A percentile compares a stretch with the other conserved stretches of the same genome.
Conservation (phyloP, 2,113 vertebrate genomes). For the Hyla sarda region DNA sequence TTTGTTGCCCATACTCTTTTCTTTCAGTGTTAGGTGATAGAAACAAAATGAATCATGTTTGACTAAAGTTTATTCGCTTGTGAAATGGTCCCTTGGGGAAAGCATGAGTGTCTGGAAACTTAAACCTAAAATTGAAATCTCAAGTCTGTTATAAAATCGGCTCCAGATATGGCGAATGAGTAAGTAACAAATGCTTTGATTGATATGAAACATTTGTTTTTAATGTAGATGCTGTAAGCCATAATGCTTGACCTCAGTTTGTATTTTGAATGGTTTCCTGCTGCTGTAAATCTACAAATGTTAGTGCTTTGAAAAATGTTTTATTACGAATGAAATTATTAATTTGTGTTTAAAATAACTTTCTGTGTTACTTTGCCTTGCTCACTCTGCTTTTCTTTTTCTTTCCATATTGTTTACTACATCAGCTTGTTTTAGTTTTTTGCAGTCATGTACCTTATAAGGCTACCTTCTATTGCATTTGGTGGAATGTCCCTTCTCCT, state of each 20-base stretch:
- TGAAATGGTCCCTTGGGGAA: slow-evolving; percentile 67
- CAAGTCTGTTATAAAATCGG: slow-evolving; percentile 76
- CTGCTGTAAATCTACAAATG: not conserved
- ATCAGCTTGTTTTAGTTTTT: too few relatives aligned
- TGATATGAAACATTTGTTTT: slow-evolving; percentile 74
- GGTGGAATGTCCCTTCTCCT: too few relatives aligned
- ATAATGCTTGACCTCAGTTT: slow-evolving; percentile 66
- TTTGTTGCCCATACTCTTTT: slow-evolving; percentile 66
- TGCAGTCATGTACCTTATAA: too few relatives aligned
- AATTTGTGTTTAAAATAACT: not conserved
- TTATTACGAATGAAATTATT: not conserved
- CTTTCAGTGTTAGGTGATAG: slow-evolving; percentile 64
- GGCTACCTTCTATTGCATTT: too few relatives aligned
- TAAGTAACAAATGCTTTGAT: slow-evolving; percentile 70
- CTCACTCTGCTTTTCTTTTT: too few relatives aligned
- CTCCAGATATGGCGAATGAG: slow-evolving; percentile 70
- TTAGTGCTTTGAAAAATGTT: not conserved
- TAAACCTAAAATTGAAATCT: slow-evolving; percentile 67
- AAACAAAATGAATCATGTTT: slow-evolving; percentile 72
- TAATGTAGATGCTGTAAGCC: slow-evolving; percentile 70
- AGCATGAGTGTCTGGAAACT: slow-evolving; percentile 67
- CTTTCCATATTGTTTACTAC: too few relatives aligned
- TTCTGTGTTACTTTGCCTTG: too few relatives aligned
- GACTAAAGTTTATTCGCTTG: slow-evolving; percentile 70
- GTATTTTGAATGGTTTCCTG: slow-evolving; percentile 46